Base-by-base conservation (phyloP, 2,888 invertebrate species). In the Pristionchus exspectatus region DNA sequence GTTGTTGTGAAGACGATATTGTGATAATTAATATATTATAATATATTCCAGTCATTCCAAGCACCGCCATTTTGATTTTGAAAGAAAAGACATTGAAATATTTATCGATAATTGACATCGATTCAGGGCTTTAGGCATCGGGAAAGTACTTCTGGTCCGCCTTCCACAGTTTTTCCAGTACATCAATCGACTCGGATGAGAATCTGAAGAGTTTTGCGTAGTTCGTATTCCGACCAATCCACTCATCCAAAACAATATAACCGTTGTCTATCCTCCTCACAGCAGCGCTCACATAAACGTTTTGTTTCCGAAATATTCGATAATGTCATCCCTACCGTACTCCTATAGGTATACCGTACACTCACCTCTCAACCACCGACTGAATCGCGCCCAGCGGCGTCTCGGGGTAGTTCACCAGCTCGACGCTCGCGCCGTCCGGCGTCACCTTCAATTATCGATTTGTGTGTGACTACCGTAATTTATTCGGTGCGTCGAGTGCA, bases 351-450 rank as follows among this genome's bases (percentile, higher is more conserved):
- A n/a, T n/a, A n/a, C n/a, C n/a, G n/a, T n/a, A n/a, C 97, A 97
- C 96, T 95, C 97, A 98, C 91, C 98, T 96, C 24, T 98, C 98
- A 54, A 97, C 96, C 97, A 97, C 97, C 0, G 98, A 98, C 90
- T 97, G 96, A 90, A 98, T 96, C 95, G 98, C 96, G 74, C 98
- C 98, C 92, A 97, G 97, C 14, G 97, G 96, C 54, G 96, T 97
- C 0, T 97, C 96, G 59, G 97, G 97, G 95, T 98, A 98, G 10
- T 96, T 96, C 93, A 96, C 96, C 94, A 98, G 95, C 66, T 96
- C 95, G 1, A 97, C 97, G 21, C 12, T 18, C 83, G 56, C 56
- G 21, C 54, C 74, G 27, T 59, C 63, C 7, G 30, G 21, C 12
- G 96, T 95, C 59, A 97, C 44, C 44, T 50, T 7, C 44, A 50